These are phyloP conservation scores for Scelioninae gen. 1 DNA, from an alignment of 2,888 invertebrate genomes.

Conservation along the genomic window DNA sequence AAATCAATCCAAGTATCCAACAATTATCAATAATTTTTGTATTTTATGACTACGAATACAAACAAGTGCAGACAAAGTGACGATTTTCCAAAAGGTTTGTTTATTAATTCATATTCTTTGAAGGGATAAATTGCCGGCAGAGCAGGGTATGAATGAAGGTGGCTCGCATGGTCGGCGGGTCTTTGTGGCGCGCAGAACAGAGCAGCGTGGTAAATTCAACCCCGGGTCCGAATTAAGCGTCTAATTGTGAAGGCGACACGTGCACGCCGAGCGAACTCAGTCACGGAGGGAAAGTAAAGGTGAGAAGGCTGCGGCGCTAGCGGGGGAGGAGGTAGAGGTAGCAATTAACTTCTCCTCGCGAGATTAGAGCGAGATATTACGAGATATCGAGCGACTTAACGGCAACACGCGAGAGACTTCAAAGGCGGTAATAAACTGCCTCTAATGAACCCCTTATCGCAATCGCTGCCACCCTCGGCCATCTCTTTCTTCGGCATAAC, in stretches of 20 bases:
- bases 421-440: slow-evolving; percentile 84
- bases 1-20: too few species aligned
- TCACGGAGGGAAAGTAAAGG: slow-evolving; percentile 61
- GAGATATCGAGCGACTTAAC: slow-evolving; percentile 85
- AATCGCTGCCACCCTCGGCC: slow-evolving; percentile 75
- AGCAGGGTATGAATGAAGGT: slow-evolving; percentile 34
- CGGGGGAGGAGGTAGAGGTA: slow-evolving; percentile 71
- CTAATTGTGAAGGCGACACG: slow-evolving; percentile 80
- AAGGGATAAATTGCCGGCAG: slow-evolving; percentile 33
- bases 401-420: slow-evolving; percentile 85
- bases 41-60: too few species aligned
- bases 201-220: slow-evolving; percentile 67
- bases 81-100: slow-evolving; percentile 47
- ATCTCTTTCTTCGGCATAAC: slow-evolving; percentile 75
- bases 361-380: slow-evolving; percentile 84
- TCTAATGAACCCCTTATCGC: slow-evolving; percentile 85
- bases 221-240: slow-evolving; percentile 73
- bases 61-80: slow-evolving; percentile 16
- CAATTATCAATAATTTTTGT: too few species aligned
- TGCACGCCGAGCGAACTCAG: slow-evolving; percentile 69
- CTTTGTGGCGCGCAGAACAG: slow-evolving; percentile 57
- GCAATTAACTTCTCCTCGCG: slow-evolving; percentile 84
- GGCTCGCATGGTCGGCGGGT: slow-evolving; percentile 50
- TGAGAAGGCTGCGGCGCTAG: slow-evolving; percentile 68
- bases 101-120: slow-evolving; percentile 55